Base-by-base conservation (phyloP, 2,888 invertebrate genomes). In the Orthosia gracilis region DNA sequence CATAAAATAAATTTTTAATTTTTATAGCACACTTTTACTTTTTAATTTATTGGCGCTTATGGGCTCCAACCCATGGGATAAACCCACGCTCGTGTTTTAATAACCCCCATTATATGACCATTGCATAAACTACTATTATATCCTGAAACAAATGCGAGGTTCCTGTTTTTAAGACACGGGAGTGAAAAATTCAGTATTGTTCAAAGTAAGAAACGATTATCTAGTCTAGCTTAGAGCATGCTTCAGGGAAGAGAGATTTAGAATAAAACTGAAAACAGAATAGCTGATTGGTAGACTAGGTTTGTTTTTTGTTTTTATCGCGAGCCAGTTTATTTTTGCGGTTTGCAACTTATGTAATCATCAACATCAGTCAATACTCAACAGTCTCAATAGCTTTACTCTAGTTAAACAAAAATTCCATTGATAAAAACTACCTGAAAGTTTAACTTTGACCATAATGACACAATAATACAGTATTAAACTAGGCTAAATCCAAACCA, bases 401-500 rank as follows among this genome's bases (percentile, higher is more conserved):
- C 11, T 11, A 26, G 17, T 4, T 55, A 40, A 40, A 21, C 15
- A 31, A 31, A 31, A 31, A 9, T 13, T 18, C 21, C 18, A 40
- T 18, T 17, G 0, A 55, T n/a, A 61, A 77, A 23, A 61, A 54
- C 0, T 5, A 11, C 15, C 23, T n/a, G 18, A 54, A 75, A 50
- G 3, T 52, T 66, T 57, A 61, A 18, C 23, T 69, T n/a, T 4
- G 52, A 52, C 13, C 26, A 69, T 78, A 83, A 68, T 79, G 55
- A 68, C 70, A 82, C 74, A 82, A 83, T 74, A 83, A 65, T 65
- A 58, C 5, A 59, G 2, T 54, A 54, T 15, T 59, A 71, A 75
- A 71, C 80, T 82, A 79, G 82, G 84, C 66, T 82, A 82, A 83
- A n/a, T 13, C 50, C 54, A 65, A 52, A 61, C 52, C 63, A 85